A percentile compares a stretch with the other conserved stretches of the same genome.
phyloP scores from a whole-genome alignment of 2,113 vertebrate genomes.

The Rynchops niger region DNA sequence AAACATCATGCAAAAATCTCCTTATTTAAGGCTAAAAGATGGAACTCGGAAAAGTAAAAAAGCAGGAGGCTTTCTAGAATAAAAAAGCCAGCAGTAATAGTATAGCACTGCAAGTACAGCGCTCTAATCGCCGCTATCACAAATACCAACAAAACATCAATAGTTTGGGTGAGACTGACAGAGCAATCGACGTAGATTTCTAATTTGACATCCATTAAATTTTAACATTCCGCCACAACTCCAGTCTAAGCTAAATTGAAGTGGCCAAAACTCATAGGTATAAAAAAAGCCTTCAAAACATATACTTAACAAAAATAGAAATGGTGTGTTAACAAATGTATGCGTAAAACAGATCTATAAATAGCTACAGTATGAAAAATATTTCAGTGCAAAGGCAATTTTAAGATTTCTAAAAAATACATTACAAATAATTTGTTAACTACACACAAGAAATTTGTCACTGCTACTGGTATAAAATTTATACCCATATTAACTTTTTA shows the following conservation, averaged over 20 bases:
- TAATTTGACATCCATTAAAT: conserved; percentile 56
- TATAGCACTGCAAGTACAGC: not conserved
- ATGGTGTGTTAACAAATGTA: conserved; percentile 73
- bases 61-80: conserved; percentile 4
- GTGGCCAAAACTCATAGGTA: conserved; percentile 69
- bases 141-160: not conserved
- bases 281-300: conserved; percentile 76
- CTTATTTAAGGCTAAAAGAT: conserved; percentile 73
- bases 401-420: conserved; percentile 81
- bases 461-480: conserved; percentile 60
- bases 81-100: not conserved
- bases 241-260: conserved; percentile 55
- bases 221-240: conserved; percentile 56
- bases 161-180: not conserved
- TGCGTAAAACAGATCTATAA: conserved; percentile 74
- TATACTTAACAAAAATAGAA: conserved; percentile 76
- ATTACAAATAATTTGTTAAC: conserved; percentile 79
- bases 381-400: conserved; percentile 81
- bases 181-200: not conserved
- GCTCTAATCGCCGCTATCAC: not conserved
- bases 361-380: conserved; percentile 82
- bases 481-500: conserved; percentile 55
- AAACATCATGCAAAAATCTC: conserved; percentile 47
- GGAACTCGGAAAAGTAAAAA: conserved; percentile 55
- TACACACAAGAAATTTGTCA: conserved; percentile 70